Base-by-base conservation (phyloP, 1,140 invertebrate genomes). In the Subanguina moxae region DNA sequence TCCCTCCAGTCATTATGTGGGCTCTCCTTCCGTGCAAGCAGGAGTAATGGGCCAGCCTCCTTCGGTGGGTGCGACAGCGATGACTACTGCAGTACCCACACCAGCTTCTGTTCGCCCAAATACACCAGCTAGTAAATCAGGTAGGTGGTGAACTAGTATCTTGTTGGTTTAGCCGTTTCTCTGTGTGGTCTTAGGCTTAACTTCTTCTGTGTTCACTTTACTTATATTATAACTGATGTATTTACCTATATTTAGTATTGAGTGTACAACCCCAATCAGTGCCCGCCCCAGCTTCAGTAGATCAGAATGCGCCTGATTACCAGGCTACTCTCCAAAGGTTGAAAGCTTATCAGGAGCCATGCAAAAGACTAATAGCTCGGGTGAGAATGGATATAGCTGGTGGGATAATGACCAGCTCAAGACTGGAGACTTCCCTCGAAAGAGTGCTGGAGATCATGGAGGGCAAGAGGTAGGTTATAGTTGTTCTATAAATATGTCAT, bases 271-370 rank as follows among this genome's bases (percentile, higher is more conserved):
- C 58, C 8, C 19, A 19, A 13, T 61, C 58, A 30, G 58, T 61
- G 28, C 58, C 58, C 3, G 28, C 52, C 28, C 28, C 58, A 61
- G n/a, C 58, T 25, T 30, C 58, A 7, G 28, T 61, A 8, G 58
- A 61, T 61, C 58, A 61, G 28, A 61, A 61, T 25, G 58, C 58
- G 28, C 58, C 58, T 5, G 58, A 61, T 8, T 61, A 61, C 28
- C 3, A 43, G n/a, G 58, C 19, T 3, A 43, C 58, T 5, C 58
- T 61, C 13, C 8, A 7, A 13, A 3, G 38, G 21, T 21, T 61
- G 8, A 61, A 61, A 43, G 27, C 3, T n/a, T 61, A 61, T 28
- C 27, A 61, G 8, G 58, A 30, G 28, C 3, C 27, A 30, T n/a
- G n/a, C 28, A 30, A 43, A 61, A 19, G 58, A 21, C 58, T 61